Evolutionary conservation across 2,797 vertebrate species (phyloP).

Genomic region (Danio aesculapii): DNA sequence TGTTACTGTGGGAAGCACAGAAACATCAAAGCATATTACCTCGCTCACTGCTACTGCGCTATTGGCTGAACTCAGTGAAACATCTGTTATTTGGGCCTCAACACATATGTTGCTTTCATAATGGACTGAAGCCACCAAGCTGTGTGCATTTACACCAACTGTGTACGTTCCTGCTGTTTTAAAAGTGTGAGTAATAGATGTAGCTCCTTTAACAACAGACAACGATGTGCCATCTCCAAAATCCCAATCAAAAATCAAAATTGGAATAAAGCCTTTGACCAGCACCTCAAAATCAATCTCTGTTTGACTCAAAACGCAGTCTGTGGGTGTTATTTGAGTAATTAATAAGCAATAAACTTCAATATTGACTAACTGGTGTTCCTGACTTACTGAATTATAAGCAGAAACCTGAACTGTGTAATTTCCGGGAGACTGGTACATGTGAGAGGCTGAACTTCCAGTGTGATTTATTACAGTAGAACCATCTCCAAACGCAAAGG

Average conservation of each 20-base stretch:
- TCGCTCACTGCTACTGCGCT: constrained; percentile 65
- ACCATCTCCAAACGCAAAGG: constrained; percentile 82
- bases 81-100: constrained; percentile 66
- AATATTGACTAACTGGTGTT: constrained; percentile 61
- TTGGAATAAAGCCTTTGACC: constrained; percentile 69
- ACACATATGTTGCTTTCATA: constrained; percentile 71
- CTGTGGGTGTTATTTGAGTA: constrained; percentile 67
- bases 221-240: constrained; percentile 75
- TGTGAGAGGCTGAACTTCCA: constrained; percentile 66
- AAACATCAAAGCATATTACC: constrained; percentile 70
- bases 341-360: constrained; percentile 73
- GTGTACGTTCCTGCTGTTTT: constrained; percentile 67
- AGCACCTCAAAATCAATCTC: constrained; percentile 64
- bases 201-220: constrained; percentile 63
- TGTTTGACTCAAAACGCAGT: constrained; percentile 66
- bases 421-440: constrained; percentile 74
- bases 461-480: constrained; percentile 62
- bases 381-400: constrained; percentile 71
- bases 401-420: constrained; percentile 73
- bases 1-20: constrained; percentile 63
- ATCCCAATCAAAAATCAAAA: constrained; percentile 75
- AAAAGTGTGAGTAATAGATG: constrained; percentile 71
- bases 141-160: constrained; percentile 70
- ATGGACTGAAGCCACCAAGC: constrained; percentile 56
- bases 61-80: constrained; percentile 63